Base-by-base conservation (phyloP, 2,888 invertebrate genomes). In the Laspeyria flexula region DNA sequence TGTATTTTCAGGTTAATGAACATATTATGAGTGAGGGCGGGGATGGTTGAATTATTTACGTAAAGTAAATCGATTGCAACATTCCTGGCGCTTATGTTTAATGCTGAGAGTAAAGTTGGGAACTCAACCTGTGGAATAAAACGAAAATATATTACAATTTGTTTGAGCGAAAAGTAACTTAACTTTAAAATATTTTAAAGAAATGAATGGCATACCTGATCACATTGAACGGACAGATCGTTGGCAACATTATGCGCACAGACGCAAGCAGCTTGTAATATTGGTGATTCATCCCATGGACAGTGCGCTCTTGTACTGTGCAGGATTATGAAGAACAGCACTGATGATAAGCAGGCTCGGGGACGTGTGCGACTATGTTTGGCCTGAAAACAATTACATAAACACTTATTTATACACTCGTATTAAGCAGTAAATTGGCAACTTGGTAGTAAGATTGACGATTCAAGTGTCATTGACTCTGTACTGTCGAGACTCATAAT, bases 201-300 rank as follows among this genome's bases (percentile, higher is more conserved):
- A 16, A 11, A 10, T 21, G 23, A 29, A 34, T 27, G 23, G 4
- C 21, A 15, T 85, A 94, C 94, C 93, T 96, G 96, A 88, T 97
- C 97, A 86, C 97, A 98, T 88, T 98, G 97, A 60, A 98, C 96
- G 25, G 97, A 97, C 10, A 98, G 92, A 81, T 97, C 97, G 69
- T 95, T 94, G 34, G 96, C 97, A 57, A 97, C 93, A 82, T 97
- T 97, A 84, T 96, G 96, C 57, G 97, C 97, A 88, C 98, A 98
- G 54, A 97, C 94, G 84, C 98, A 98, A 37, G 96, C 95, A 40
- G 96, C 94, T 77, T 97, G 96, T 55, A 98, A 93, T 39, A 94
- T 93, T 16, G 95, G 93, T 56, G 96, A 95, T 52, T 94, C 93
- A 71, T 96, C 96, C 97, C 97, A 97, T 0, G 98, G 97, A 86